Base-by-base conservation (phyloP, 2,888 invertebrate species). In the Xestia xanthographa region DNA sequence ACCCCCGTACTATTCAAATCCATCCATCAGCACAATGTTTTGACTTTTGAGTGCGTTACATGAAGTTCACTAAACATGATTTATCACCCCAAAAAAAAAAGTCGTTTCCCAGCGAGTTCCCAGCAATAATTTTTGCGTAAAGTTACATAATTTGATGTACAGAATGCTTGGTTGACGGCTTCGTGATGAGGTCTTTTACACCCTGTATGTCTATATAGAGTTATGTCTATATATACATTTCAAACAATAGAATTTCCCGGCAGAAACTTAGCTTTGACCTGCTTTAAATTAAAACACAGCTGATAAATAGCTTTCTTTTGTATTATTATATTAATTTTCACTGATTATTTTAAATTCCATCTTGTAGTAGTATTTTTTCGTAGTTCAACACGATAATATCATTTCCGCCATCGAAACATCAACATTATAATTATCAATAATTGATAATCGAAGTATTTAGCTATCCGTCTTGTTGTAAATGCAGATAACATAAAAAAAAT, bases 391-490 rank as follows among this genome's bases (percentile, higher is more conserved):
- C 69, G 29, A 43, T 65, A 58, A 34, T 65, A 66, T 60, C 50
- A n/a, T n/a, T 80, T 60, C 65, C 80, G 72, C 20, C 41, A 79
- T 65, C 72, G 14, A 26, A 43, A 72, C 22, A 72, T 56, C 12
- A 34, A 29, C n/a, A 34, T 8, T 17, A 12, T 43, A 58, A 72
- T 58, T 50, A 79, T 79, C 56, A 48, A 58, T 65, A 65, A n/a
- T 22, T 72, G 41, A 43, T 56, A 48, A 65, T 79, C 63, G 22
- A 72, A 48, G 26, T 65, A 72, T 72, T 77, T 71, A 22, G 48
- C 20, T 65, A 77, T 72, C 41, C 43, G 65, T 56, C 26, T 71
- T 65, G 56, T 65, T 43, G 41, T 77, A 68, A 66, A 77, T n/a
- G 5, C 5, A 12, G 43, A 62, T 77, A 29, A 45, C 4, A 0